phyloP scores from a whole-genome alignment of 1,140 invertebrate species.

The Linepithema humile region DNA sequence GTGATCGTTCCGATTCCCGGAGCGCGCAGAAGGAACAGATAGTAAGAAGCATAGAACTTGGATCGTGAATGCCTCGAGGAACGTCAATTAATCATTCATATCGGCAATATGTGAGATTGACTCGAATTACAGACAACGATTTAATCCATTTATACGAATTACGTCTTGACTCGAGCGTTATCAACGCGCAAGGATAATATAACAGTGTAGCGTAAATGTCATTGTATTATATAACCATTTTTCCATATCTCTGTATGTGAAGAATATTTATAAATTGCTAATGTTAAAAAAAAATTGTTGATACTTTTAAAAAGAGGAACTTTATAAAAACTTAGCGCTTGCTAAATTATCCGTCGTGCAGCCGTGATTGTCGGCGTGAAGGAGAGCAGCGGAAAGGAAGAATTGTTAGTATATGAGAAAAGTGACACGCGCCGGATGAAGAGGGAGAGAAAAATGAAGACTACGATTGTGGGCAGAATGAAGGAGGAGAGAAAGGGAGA shows the following conservation, averaged over 20 bases:
- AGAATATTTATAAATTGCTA: neutral
- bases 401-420: constrained; percentile 19
- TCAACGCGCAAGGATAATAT: neutral
- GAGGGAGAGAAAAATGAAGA: constrained; percentile 30
- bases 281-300: too few relatives aligned
- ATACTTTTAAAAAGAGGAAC: too few relatives aligned
- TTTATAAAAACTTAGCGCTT: too few relatives aligned
- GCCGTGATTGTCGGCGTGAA: neutral
- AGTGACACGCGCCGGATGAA: constrained; percentile 19
- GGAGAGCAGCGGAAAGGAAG: neutral
- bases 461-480: constrained; percentile 17
- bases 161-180: constrained; percentile 10
- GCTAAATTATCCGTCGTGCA: neutral
- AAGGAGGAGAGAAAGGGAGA: neutral
- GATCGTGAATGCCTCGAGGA: constrained; percentile 47
- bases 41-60: constrained; percentile 45
- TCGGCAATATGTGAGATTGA: constrained; percentile 52
- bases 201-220: neutral
- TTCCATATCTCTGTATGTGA: neutral
- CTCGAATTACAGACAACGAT: constrained; percentile 29
- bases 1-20: constrained; percentile 42
- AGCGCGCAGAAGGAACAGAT: constrained; percentile 43
- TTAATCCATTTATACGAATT: constrained; percentile 57
- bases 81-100: constrained; percentile 58
- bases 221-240: neutral